Conservation (phyloP, 2,797 vertebrate species). For the Syndactyla subalaris region DNA sequence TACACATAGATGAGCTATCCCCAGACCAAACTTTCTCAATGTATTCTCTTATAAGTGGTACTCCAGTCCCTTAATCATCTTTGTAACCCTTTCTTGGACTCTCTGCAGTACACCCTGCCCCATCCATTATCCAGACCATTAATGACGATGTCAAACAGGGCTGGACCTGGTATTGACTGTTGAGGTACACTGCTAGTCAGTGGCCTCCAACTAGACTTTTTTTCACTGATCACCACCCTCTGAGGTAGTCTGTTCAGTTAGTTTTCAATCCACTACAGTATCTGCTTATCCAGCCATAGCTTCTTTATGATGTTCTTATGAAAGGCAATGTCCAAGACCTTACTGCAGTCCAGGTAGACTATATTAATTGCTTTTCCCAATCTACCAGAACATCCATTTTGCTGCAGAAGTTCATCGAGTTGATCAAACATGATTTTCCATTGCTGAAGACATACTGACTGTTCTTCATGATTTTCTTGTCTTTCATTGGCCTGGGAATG, state of each 20-base stretch:
- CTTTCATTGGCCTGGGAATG: not conserved
- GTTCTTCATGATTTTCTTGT: not conserved
- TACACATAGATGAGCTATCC: not conserved
- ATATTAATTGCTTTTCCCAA: not conserved
- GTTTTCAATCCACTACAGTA: not conserved
- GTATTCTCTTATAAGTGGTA: not conserved
- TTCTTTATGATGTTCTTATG: not conserved
- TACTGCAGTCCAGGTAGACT: not conserved
- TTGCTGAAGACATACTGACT: not conserved
- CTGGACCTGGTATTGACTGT: too few relatives aligned
- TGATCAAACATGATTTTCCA: not conserved
- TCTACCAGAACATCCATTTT: not conserved
- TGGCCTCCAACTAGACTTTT: not conserved
- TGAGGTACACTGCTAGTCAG: not conserved
- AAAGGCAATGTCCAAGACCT: not conserved
- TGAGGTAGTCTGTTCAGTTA: not conserved
- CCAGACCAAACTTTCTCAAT: not conserved
- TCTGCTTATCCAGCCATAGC: not conserved
- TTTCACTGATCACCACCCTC: not conserved
- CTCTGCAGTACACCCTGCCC: not conserved
- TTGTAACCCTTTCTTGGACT: not conserved
- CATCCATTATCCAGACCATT: not conserved
- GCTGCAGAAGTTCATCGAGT: not conserved
- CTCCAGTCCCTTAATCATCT: not conserved
- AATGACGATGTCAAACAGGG: not conserved